phyloP scores from a whole-genome alignment of 2,113 vertebrate species.

The Mesoclemmys tuberculata region DNA sequence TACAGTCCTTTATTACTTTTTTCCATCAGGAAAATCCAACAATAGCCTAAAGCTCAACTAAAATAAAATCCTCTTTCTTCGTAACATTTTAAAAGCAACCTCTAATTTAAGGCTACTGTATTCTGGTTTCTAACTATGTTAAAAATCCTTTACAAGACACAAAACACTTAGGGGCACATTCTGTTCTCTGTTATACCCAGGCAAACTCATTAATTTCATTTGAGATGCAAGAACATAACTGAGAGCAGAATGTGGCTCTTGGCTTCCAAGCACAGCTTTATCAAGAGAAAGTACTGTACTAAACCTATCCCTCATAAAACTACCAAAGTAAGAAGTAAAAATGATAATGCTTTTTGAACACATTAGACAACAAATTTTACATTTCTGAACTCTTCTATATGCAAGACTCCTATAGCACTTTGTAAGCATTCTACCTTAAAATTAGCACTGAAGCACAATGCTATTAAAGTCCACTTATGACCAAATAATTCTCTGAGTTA shows the following conservation, averaged over 20 bases:
- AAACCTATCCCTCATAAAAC: neutral
- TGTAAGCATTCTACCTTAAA: neutral
- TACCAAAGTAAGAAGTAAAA: neutral
- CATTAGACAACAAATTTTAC: neutral
- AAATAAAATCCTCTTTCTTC: neutral
- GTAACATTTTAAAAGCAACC: neutral
- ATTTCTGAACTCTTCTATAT: neutral
- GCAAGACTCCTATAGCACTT: neutral
- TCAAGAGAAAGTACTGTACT: neutral
- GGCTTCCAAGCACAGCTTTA: neutral
- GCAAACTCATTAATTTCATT: neutral
- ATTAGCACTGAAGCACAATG: neutral
- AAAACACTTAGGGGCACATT: neutral
- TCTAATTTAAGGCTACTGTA: neutral
- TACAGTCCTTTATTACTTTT: constrained; percentile 30
- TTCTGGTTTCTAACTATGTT: neutral
- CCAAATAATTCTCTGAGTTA: neutral
- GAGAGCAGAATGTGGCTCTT: neutral
- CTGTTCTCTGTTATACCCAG: neutral
- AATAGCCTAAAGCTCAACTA: neutral
- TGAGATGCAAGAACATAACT: neutral
- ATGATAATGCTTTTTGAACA: neutral
- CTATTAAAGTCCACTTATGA: neutral
- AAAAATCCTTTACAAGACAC: neutral
- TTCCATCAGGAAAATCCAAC: neutral